Conservation (phyloP, 2,113 vertebrate species). For the Ophthalmotilapia sp. region DNA sequence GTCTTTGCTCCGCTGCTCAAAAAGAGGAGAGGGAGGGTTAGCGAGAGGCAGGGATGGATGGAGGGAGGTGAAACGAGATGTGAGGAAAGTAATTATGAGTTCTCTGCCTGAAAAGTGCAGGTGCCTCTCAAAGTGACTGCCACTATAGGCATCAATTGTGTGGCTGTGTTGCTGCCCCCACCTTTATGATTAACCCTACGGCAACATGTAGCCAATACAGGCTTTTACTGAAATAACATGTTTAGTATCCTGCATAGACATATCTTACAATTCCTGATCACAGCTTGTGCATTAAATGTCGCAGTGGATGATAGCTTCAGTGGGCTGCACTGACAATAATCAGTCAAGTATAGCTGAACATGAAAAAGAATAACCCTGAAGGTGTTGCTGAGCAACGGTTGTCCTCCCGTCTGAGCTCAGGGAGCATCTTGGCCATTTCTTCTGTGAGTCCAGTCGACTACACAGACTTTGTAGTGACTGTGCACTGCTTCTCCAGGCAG, state of each 20-base stretch:
- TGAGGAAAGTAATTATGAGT: slow-evolving; percentile 44
- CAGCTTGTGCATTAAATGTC: neutral
- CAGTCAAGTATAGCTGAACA: neutral
- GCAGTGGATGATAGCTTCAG: neutral
- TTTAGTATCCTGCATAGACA: neutral
- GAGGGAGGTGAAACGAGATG: slow-evolving; percentile 31
- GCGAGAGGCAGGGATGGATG: neutral
- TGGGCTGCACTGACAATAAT: neutral
- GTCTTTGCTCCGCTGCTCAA: slow-evolving; percentile 49
- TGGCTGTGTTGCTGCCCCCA: neutral
- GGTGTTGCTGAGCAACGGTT: slow-evolving; percentile 52
- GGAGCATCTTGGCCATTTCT: neutral
- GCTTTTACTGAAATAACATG: neutral
- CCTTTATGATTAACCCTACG: neutral
- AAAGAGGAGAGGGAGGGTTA: neutral
- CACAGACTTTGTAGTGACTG: neutral
- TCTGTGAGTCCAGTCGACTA: neutral
- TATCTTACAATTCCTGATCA: neutral
- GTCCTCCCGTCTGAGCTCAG: neutral
- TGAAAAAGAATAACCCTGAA: neutral
- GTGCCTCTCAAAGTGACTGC: slow-evolving; percentile 31
- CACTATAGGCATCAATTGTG: neutral
- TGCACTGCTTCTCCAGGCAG: neutral
- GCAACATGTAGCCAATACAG: neutral
- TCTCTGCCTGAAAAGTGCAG: slow-evolving; percentile 54